Percentiles rank a stretch among this genome's conserved stretches.
These are phyloP conservation scores for Monochamus saltuarius DNA, from an alignment of 1,140 invertebrate species.

Conservation along the genomic window DNA sequence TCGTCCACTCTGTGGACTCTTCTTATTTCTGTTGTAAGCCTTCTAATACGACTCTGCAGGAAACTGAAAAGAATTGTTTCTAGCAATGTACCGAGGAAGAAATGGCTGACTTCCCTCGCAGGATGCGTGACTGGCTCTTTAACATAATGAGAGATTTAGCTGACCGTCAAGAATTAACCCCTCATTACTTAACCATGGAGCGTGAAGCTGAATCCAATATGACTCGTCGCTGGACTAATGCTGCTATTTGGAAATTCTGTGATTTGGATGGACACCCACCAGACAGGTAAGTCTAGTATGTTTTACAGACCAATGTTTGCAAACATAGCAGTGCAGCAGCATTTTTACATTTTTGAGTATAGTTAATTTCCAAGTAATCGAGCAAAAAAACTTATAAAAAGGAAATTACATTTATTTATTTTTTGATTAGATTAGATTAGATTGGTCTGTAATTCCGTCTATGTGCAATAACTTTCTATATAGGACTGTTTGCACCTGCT, in stretches of 20 bases:
- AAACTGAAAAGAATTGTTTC: not conserved
- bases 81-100: constrained; percentile 77
- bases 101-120: constrained; percentile 86
- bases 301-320: constrained; percentile 7
- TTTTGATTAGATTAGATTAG: too few species aligned
- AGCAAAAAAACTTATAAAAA: too few species aligned
- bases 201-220: constrained; percentile 83
- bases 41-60: too few species aligned
- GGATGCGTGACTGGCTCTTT: constrained; percentile 96
- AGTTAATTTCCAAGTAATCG: too few species aligned
- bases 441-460: too few species aligned
- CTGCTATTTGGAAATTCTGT: constrained; percentile 96
- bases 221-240: constrained; percentile 82
- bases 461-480: too few species aligned
- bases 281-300: constrained; percentile 61
- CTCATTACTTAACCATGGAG: constrained; percentile 83
- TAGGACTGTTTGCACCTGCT: too few species aligned
- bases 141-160: constrained; percentile 94
- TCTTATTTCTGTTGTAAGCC: too few species aligned
- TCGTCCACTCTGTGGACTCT: too few species aligned
- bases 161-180: constrained; percentile 81
- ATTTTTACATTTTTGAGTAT: too few species aligned
- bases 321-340: too few species aligned
- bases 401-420: too few species aligned
- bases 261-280: constrained; percentile 88